Conservation (phyloP, 2,113 vertebrate species). For the Empidonax alnorum region DNA sequence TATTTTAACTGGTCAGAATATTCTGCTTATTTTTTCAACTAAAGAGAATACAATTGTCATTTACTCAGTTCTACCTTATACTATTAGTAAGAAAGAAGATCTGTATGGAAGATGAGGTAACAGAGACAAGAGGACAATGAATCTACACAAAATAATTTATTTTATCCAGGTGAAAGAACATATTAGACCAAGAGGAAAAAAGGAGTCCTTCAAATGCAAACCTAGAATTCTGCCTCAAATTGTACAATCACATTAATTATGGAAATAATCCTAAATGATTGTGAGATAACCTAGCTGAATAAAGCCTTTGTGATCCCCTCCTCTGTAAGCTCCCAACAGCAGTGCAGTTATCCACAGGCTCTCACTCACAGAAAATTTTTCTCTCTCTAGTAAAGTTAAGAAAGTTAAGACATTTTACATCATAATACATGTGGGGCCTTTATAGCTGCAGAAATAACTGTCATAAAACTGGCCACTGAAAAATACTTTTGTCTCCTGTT, state of each 20-base stretch:
- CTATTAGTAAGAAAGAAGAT: not conserved
- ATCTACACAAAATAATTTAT: not conserved
- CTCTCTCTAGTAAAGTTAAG: not conserved
- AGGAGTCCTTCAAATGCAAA: not conserved
- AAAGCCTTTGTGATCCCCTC: not conserved
- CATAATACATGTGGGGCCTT: not conserved
- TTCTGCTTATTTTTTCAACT: not conserved
- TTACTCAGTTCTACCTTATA: not conserved
- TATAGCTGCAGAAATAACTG: not conserved
- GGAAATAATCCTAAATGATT: not conserved
- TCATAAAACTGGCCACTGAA: not conserved
- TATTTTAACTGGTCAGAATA: not conserved
- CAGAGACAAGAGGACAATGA: not conserved
- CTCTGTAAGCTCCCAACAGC: not conserved
- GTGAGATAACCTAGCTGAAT: not conserved
- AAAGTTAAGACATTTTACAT: not conserved
- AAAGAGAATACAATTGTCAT: not conserved
- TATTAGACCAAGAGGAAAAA: not conserved
- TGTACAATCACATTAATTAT: not conserved
- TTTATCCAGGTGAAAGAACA: not conserved
- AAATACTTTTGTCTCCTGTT: not conserved
- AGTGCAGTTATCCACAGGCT: not conserved
- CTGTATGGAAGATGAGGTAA: not conserved
- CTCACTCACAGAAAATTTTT: not conserved
- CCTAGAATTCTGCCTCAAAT: not conserved